These are phyloP conservation scores for Eristalis tenax DNA, from an alignment of 2,888 invertebrate genomes.

Conservation along the genomic window DNA sequence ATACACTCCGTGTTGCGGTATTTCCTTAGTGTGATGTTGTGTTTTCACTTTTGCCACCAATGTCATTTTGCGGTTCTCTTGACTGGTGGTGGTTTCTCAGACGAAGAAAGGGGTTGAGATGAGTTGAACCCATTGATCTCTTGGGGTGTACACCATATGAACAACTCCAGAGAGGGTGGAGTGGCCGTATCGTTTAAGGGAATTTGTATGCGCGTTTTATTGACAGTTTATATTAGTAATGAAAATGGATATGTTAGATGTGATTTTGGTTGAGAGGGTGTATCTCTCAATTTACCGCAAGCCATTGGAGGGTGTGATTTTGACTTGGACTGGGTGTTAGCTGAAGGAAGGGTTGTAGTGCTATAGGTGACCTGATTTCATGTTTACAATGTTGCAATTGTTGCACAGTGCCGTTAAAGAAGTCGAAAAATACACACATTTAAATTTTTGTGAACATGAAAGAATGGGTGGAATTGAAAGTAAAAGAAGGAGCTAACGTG, in stretches of 20 bases:
- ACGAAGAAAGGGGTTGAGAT: slow-evolving; percentile 60
- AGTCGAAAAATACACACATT: too few relatives aligned
- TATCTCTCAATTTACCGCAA: slow-evolving; percentile 70
- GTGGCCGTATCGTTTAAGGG: slow-evolving; percentile 52
- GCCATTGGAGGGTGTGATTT: slow-evolving; percentile 39
- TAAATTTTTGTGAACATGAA: too few relatives aligned
- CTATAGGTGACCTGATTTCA: background rate
- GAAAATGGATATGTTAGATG: slow-evolving; percentile 75
- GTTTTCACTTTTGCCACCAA: slow-evolving; percentile 64
- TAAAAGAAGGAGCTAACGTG: too few relatives aligned
- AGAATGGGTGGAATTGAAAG: too few relatives aligned
- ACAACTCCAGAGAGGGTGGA: background rate
- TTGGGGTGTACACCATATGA: slow-evolving; percentile 30
- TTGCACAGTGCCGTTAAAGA: background rate
- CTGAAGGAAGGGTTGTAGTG: background rate
- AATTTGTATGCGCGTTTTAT: slow-evolving; percentile 70
- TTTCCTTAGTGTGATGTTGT: slow-evolving; percentile 41
- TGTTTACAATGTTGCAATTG: background rate
- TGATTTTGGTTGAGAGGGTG: slow-evolving; percentile 77
- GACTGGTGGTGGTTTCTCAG: slow-evolving; percentile 12
- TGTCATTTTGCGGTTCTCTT: slow-evolving; percentile 60
- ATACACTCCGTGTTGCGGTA: slow-evolving; percentile 63
- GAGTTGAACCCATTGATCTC: slow-evolving; percentile 18
- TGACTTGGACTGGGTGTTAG: background rate
- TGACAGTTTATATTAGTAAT: slow-evolving; percentile 71